Percentiles rank a stretch among this genome's conserved stretches.
phyloP scores from a whole-genome alignment of 2,888 invertebrate genomes.

The Cistogaster globosa region DNA sequence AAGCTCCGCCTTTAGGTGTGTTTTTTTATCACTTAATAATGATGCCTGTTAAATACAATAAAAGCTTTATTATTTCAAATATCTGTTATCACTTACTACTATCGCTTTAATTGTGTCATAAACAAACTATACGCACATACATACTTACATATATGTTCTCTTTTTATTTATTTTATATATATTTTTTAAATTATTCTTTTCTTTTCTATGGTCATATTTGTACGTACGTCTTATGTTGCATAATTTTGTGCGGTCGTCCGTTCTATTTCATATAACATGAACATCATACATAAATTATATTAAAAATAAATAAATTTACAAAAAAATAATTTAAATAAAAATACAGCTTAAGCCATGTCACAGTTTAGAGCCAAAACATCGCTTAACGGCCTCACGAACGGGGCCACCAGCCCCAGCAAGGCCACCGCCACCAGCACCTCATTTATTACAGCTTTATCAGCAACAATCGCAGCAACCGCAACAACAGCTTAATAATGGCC shows the following conservation, averaged over 20 bases:
- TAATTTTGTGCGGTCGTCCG: conserved; percentile 69
- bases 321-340: conserved; percentile 67
- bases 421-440: conserved; percentile 72
- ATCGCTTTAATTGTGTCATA: conserved; percentile 58
- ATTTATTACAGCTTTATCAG: conserved; percentile 72
- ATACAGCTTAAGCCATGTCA: conserved; percentile 81
- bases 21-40: not conserved
- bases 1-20: conserved; percentile 33
- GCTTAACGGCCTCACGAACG: conserved; percentile 72
- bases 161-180: conserved; percentile 53
- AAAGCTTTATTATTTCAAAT: conserved; percentile 47
- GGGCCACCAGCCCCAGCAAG: conserved; percentile 72
- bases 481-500: conserved; percentile 69
- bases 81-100: conserved; percentile 28
- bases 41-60: conserved; percentile 37
- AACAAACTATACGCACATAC: conserved; percentile 39
- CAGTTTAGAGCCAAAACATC: conserved; percentile 77
- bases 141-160: conserved; percentile 62
- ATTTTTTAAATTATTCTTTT: conserved; percentile 72
- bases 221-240: conserved; percentile 70
- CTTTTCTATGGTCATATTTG: conserved; percentile 72
- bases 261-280: conserved; percentile 69
- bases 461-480: conserved; percentile 70
- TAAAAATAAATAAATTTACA: conserved; percentile 68
- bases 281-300: conserved; percentile 68